These are phyloP conservation scores for Hylyphantes graminicola DNA, from an alignment of 1,140 invertebrate genomes.

Conservation along the genomic window DNA sequence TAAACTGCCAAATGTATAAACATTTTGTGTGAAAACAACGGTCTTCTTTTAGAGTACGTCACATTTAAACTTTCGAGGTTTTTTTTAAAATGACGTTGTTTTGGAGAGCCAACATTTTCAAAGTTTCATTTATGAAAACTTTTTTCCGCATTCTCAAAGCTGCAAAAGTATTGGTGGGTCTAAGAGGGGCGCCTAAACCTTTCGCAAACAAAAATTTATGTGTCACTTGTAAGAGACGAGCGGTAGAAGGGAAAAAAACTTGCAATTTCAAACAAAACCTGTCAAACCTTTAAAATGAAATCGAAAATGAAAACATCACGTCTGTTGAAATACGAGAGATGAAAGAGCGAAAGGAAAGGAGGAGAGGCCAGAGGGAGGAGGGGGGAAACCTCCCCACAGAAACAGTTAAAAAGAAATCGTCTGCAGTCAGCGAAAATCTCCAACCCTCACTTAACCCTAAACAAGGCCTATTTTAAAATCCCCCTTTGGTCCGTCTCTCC, in stretches of 20 bases:
- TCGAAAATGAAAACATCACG: conserved; percentile 47
- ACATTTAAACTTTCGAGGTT: too few relatives aligned
- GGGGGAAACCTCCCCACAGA: background rate
- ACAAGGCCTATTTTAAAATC: conserved; percentile 58
- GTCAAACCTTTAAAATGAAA: conserved; percentile 58
- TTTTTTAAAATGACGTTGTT: too few relatives aligned
- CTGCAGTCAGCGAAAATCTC: conserved; percentile 43
- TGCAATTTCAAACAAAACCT: conserved; percentile 50
- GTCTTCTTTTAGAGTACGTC: too few relatives aligned
- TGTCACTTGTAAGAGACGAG: conserved; percentile 8
- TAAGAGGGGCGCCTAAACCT: background rate
- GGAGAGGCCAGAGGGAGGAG: background rate
- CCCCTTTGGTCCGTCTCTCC: background rate
- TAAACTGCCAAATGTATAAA: too few relatives aligned
- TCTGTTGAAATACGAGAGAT: background rate
- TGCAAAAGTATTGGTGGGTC: background rate
- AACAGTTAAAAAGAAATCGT: conserved; percentile 12
- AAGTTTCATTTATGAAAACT: background rate
- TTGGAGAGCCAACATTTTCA: too few relatives aligned
- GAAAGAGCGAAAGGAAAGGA: background rate
- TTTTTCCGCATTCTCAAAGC: background rate
- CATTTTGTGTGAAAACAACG: too few relatives aligned
- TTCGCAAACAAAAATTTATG: conserved; percentile 35
- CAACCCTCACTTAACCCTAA: conserved; percentile 56
- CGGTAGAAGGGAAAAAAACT: background rate